Evolutionary conservation across 2,888 invertebrate species (phyloP).

Genomic region (Muschampia plurimacula): DNA sequence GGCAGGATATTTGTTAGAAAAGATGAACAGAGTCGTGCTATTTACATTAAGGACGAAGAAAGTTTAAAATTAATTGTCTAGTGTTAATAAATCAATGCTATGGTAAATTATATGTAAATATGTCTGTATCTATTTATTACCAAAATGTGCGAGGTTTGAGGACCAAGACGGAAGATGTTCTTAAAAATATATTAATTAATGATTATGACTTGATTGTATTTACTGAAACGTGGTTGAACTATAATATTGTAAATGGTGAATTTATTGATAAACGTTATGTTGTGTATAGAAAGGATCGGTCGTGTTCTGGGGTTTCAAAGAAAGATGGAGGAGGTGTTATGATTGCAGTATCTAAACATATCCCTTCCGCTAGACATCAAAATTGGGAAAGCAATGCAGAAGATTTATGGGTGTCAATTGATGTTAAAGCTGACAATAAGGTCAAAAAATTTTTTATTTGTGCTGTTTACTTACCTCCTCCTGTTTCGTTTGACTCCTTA

Average conservation of each 20-base stretch:
- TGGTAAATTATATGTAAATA: not conserved
- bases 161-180: slow-evolving; percentile 16
- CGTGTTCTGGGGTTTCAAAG: not conserved
- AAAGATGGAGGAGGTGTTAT: slow-evolving; percentile 40
- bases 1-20: slow-evolving; percentile 17
- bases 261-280: slow-evolving; percentile 19
- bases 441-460: slow-evolving; percentile 36
- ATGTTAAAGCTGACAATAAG: slow-evolving; percentile 12
- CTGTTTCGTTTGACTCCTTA: slow-evolving; percentile 29
- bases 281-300: slow-evolving; percentile 14
- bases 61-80: slow-evolving; percentile 7
- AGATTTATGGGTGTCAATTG: slow-evolving; percentile 35
- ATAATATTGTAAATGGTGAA: slow-evolving; percentile 1
- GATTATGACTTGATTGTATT: slow-evolving; percentile 16
- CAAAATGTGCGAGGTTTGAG: slow-evolving; percentile 22
- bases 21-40: slow-evolving; percentile 18
- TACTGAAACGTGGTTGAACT: slow-evolving; percentile 25
- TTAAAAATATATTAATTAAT: slow-evolving; percentile 20
- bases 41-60: slow-evolving; percentile 7
- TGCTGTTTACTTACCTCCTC: slow-evolving; percentile 41
- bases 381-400: slow-evolving; percentile 33
- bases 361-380: slow-evolving; percentile 18
- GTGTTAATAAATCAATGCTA: not conserved
- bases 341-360: slow-evolving; percentile 26
- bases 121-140: slow-evolving; percentile 17